Evolutionary conservation across 2,113 vertebrate genomes (phyloP), one percentile per base, ranked within the genome.

Genomic region (Pantherophis guttatus): DNA sequence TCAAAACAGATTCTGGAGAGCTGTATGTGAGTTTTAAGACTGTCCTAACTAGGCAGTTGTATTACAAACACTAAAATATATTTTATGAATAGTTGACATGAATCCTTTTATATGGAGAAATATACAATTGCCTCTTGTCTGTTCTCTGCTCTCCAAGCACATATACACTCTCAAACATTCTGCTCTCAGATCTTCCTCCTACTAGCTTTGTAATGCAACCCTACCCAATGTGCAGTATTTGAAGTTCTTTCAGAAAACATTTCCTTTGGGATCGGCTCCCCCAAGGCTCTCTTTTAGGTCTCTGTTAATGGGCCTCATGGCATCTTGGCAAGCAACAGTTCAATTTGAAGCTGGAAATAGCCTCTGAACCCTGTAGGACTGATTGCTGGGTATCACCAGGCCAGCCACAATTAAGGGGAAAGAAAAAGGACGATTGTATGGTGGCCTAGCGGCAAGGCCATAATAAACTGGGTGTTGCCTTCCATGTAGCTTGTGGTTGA

Each of bases 341-440:
- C 81, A 93, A 93, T 93, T 93, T 90, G 89, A 48, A 87, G 89
- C 92, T 93, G 92, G 89, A 93, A 93, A 93, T 93, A 93, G 89
- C 88, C 54, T 48, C 92, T 87, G 92, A 93, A 65, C 81, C 81
- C 81, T 62, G n/a, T 33, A n/a, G 86, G 92, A 86, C 92, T 93
- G 92, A 93, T 93, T 93, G 92, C 81, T 70, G 92, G 92, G 89
- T 93, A 93, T 93, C 92, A 87, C 92, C 92, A 12, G 88, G 87
- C 48, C 92, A 87, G 89, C 92, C 92, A 93, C 92, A 93, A 93
- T 93, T 90, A 87, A 87, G 92, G 92, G 75, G 88, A 29, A 93
- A 62, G 89, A 90, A 58, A 87, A 89, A 86, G 81, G 55, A 87
- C 92, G 89, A 93, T 93, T 90, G 92, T 93, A 93, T 87, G 81